Conservation (phyloP, 2,113 vertebrate species). For the Ploceus nigricollis region DNA sequence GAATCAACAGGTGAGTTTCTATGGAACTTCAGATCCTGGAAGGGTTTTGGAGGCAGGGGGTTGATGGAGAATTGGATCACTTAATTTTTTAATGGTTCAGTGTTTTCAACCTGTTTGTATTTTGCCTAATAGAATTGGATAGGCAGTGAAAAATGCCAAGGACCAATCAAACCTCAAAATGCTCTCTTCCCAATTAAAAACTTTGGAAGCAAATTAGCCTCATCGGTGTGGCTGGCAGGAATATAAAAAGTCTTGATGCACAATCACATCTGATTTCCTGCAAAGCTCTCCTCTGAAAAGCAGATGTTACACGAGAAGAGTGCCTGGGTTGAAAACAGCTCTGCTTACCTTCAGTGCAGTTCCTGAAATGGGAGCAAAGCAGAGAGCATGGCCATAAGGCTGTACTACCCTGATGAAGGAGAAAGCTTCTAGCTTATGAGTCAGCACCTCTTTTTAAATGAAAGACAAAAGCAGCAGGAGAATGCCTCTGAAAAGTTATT, state of each 20-base stretch:
- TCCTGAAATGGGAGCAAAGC: not conserved
- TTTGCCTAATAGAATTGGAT: not conserved
- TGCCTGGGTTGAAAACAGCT: not conserved
- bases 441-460: not conserved
- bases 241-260: not conserved
- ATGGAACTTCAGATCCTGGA: not conserved
- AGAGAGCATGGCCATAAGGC: not conserved
- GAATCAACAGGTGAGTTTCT: not conserved
- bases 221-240: not conserved
- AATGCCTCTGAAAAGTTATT: not conserved
- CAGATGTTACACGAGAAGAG: not conserved
- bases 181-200: not conserved
- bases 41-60: not conserved
- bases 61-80: not conserved
- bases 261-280: not conserved
- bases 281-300: not conserved
- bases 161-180: not conserved
- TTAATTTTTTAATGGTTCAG: not conserved
- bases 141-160: not conserved
- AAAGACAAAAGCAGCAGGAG: not conserved
- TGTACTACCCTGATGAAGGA: not conserved
- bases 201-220: not conserved
- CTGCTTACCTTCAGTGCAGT: not conserved
- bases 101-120: not conserved
- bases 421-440: not conserved